Evolutionary conservation across 2,113 vertebrate genomes (phyloP).

Genomic region (Rostratula benghalensis): DNA sequence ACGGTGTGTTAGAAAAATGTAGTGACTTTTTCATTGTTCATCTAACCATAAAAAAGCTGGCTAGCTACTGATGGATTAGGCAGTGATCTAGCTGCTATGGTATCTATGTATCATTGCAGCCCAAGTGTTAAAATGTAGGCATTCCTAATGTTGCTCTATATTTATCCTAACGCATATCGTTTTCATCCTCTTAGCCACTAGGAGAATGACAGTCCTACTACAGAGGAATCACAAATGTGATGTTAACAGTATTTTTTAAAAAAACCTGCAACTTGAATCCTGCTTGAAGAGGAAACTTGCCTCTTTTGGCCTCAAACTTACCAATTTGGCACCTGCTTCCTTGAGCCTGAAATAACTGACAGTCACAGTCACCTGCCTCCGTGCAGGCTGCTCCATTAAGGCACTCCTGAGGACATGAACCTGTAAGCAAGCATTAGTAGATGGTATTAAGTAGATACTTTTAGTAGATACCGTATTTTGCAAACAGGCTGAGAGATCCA

Average conservation of each 20-base stretch:
- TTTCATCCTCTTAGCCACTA: background rate
- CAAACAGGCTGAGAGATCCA: background rate
- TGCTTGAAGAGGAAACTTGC: background rate
- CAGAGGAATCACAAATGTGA: background rate
- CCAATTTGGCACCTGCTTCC: slow-evolving; percentile 96
- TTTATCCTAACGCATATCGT: background rate
- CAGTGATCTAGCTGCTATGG: background rate
- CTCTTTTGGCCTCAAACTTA: slow-evolving; percentile 75
- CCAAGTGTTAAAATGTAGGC: background rate
- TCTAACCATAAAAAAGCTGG: background rate
- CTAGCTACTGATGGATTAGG: background rate
- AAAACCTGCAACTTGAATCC: background rate
- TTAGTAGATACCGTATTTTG: background rate
- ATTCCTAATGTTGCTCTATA: background rate
- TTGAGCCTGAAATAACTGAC: slow-evolving; percentile 93
- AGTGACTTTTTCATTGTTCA: background rate
- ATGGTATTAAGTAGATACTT: background rate
- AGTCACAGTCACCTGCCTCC: slow-evolving; percentile 90
- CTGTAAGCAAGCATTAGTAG: slow-evolving; percentile 47
- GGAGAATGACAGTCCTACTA: background rate
- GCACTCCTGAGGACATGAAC: slow-evolving; percentile 81
- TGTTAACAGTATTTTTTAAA: background rate
- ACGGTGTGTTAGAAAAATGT: background rate
- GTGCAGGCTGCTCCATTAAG: slow-evolving; percentile 97
- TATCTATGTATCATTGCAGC: background rate